phyloP scores from a whole-genome alignment of 2,888 invertebrate genomes.

The Pollenia angustigena region DNA sequence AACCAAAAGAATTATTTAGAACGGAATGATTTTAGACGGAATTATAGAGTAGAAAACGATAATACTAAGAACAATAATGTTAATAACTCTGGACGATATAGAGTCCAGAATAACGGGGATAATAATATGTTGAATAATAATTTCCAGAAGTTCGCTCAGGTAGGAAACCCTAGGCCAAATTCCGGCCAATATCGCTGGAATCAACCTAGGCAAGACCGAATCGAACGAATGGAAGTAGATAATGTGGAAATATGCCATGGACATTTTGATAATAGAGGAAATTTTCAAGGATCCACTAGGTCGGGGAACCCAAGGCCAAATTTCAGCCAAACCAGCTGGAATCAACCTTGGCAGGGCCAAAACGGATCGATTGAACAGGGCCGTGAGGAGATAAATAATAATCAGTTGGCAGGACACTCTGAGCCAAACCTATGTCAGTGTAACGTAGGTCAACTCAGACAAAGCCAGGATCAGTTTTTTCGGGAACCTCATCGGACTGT shows the following conservation, averaged over 20 bases:
- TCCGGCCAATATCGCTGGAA: constrained; percentile 42
- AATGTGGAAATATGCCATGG: constrained; percentile 6
- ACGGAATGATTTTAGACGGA: too few relatives aligned
- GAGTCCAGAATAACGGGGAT: too few relatives aligned
- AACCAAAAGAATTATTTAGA: too few relatives aligned
- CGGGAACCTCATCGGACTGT: constrained; percentile 28
- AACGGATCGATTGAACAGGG: constrained; percentile 18
- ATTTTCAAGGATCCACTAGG: constrained; percentile 23
- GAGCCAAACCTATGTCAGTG: constrained; percentile 7
- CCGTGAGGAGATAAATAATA: not conserved
- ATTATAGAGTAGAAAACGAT: too few relatives aligned
- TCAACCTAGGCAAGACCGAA: constrained; percentile 46
- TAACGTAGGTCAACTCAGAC: constrained; percentile 20
- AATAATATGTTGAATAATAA: not conserved
- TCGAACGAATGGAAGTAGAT: constrained; percentile 48
- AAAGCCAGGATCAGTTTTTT: constrained; percentile 55
- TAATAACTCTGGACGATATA: too few relatives aligned
- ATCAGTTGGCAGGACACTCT: constrained; percentile 43
- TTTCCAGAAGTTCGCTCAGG: constrained; percentile 16
- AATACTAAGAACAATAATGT: too few relatives aligned
- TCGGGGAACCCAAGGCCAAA: constrained; percentile 27
- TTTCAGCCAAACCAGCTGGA: constrained; percentile 20
- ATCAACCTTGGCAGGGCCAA: constrained; percentile 30
- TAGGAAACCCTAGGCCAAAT: constrained; percentile 52
- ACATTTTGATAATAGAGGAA: not conserved